Base-by-base conservation (phyloP, 2,113 vertebrate species). In the Meles meles region DNA sequence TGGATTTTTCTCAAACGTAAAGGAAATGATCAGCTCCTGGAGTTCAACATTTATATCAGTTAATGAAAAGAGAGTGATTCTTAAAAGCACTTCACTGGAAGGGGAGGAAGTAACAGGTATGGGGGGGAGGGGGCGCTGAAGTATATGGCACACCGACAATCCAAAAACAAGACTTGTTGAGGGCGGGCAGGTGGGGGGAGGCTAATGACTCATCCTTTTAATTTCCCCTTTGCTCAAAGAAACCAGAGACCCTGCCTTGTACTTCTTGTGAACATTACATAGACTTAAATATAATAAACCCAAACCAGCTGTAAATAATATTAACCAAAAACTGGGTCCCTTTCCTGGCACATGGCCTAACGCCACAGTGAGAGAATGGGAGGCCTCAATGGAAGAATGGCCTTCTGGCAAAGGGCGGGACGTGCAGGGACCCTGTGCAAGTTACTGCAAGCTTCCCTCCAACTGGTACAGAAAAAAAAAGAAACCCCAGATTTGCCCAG, bases 261-360 rank as follows among this genome's bases (percentile, higher is more conserved):
- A 57, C 71, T 94, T 95, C 83, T 92, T 96, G 3, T 63, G 87
- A 94, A 77, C 76, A 81, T 47, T 74, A 57, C 72, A 97, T 49
- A 88, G 37, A 87, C 39, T 89, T 88, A 37, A 84, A 79, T 55
- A 89, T 61, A 79, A 49, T 63, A 47, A 89, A 72, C 79, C 67
- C 21, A 95, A 84, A 72, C 61, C 69, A 77, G 47, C 4, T 83
- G 27, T 88, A 85, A 90, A 88, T 44, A 96, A 49, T 29, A 67
- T 69, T 77, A 93, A 94, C 34, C 69, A 84, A 93, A 97, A 98
- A 77, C 76, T 90, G 71, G 71, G 87, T 82, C 80, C 89, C 47
- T 74, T 88, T 74, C 49, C 72, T 88, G 88, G 20, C 61, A 10
- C 55, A 87, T 34, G 61, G 63, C 61, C 63, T 91, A 85, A 71